A percentile compares a stretch with the other conserved stretches of the same genome.
Conservation (phyloP, 2,797 vertebrate genomes). For the Oreochromis grahami region DNA sequence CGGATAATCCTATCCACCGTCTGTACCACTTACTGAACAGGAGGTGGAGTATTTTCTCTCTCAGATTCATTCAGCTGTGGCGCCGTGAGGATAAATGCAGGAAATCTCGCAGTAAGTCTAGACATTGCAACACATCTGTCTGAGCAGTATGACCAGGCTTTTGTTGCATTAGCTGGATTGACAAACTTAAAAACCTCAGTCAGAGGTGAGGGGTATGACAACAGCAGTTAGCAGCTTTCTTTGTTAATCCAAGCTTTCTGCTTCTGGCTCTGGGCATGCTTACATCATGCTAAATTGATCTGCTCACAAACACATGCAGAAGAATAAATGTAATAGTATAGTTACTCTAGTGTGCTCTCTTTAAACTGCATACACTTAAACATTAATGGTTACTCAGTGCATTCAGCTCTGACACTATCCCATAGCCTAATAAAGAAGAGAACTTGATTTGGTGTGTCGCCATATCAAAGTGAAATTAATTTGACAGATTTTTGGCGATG, state of each 20-base stretch:
- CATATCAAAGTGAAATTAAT: not conserved
- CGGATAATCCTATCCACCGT: not conserved
- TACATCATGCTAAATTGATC: not conserved
- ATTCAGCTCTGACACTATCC: not conserved
- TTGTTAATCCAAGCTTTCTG: not conserved
- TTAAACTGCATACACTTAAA: not conserved
- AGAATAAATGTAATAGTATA: not conserved
- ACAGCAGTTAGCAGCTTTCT: not conserved
- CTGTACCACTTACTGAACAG: not conserved
- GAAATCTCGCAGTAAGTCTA: accelerated
- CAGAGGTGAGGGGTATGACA: not conserved
- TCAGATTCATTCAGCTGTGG: not conserved
- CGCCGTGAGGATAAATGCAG: not conserved
- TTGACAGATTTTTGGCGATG: not conserved
- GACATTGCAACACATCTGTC: not conserved
- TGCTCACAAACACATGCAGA: not conserved
- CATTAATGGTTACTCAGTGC: not conserved
- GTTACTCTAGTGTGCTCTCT: not conserved
- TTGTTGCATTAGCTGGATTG: not conserved
- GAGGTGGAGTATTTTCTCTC: not conserved
- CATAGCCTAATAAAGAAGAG: not conserved
- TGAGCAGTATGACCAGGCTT: not conserved
- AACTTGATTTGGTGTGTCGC: not conserved
- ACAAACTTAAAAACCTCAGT: not conserved
- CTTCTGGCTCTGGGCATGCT: not conserved